Base-by-base conservation (phyloP, 2,113 vertebrate species). In the Peromyscus maniculatus region DNA sequence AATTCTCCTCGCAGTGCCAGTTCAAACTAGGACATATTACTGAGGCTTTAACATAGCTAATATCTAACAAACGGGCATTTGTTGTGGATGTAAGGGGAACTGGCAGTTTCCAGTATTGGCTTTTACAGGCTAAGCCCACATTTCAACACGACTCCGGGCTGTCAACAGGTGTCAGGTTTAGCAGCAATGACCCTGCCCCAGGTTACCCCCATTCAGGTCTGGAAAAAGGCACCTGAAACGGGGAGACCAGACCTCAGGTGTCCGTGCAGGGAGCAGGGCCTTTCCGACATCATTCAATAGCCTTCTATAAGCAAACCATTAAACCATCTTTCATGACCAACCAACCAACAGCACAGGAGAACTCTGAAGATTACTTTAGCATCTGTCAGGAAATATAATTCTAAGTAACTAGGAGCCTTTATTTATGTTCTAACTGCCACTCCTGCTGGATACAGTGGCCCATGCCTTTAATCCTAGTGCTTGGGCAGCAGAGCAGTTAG, bases 41-140 rank as follows among this genome's bases (percentile, higher is more conserved):
- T 82, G 90, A 91, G 74, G 86, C 95, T 95, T 95, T 94, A 94
- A 57, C 6, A 1, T 36, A 39, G 88, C 88, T 95, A 80, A 86
- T 59, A 7, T 79, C 91, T 95, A 98, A 98, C 97, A 98, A 98
- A 97, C 10, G 89, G 96, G 71, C 96, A 96, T 86, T 97, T 98
- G 98, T 97, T 95, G 92, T 74, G 92, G 66, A 89, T 89, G 91
- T 97, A 97, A 97, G 96, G 83, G 88, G 96, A 97, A 89, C 92
- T 95, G 96, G 91, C 87, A 79, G 39, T 78, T 92, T 96, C 91
- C 94, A 90, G 21, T 5, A 49, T 83, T 91, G 57, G 94, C 92
- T 97, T 96, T 97, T 86, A 91, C 91, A 59, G 55, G 86, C 16
- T 72, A 97, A 88, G 93, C 95, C 89, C 91, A 52, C 74, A 95